phyloP scores from a whole-genome alignment of 2,888 invertebrate genomes.

The Scaptodrosophila latifasciaeformis region DNA sequence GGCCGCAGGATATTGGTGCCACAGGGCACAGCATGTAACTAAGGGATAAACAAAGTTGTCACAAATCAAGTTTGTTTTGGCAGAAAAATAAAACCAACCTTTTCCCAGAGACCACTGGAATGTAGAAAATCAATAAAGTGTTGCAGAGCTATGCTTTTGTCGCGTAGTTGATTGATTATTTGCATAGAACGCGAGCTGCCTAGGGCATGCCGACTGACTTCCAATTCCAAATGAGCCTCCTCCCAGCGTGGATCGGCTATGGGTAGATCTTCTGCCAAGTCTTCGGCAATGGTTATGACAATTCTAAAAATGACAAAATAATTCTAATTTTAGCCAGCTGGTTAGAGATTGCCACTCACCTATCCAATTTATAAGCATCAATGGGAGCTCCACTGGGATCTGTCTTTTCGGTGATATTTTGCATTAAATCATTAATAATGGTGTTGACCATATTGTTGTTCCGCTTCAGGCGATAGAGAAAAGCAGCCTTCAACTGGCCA shows the following conservation, averaged over 20 bases:
- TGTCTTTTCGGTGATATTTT: constrained; percentile 44
- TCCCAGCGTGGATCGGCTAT: constrained; percentile 87
- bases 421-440: constrained; percentile 75
- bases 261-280: constrained; percentile 91
- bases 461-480: constrained; percentile 84
- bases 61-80: background rate
- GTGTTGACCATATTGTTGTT: constrained; percentile 75
- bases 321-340: constrained; percentile 5
- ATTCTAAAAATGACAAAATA: constrained; percentile 76
- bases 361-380: constrained; percentile 66
- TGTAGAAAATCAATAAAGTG: constrained; percentile 86
- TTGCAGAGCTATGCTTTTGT: constrained; percentile 88
- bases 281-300: constrained; percentile 82
- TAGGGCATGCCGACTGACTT: constrained; percentile 75
- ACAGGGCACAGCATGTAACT: constrained; percentile 71
- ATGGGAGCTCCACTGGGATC: constrained; percentile 48
- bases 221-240: constrained; percentile 62
- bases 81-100: constrained; percentile 73
- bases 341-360: constrained; percentile 31
- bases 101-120: constrained; percentile 80
- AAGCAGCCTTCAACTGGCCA: constrained; percentile 83
- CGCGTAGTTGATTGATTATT: constrained; percentile 88
- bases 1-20: constrained; percentile 67
- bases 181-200: constrained; percentile 88
- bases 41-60: background rate